Conservation (phyloP, 2,888 invertebrate genomes). For the Orthosia cruda region DNA sequence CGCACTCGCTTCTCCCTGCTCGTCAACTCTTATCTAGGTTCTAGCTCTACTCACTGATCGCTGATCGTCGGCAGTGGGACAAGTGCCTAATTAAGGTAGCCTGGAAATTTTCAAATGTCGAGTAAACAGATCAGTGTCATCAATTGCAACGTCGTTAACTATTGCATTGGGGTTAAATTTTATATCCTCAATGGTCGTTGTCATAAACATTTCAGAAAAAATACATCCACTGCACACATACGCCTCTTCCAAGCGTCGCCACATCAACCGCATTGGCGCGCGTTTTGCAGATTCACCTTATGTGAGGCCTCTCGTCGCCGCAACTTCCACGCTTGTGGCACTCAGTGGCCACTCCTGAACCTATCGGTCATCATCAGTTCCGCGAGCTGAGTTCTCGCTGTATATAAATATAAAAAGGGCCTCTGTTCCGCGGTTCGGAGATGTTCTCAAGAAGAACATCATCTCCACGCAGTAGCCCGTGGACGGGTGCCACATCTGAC, state of each 20-base stretch:
- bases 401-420: too few species aligned
- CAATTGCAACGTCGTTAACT: background rate
- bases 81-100: background rate
- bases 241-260: too few species aligned
- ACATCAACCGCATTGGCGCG: too few species aligned
- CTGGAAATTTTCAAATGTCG: background rate
- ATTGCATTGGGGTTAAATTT: background rate
- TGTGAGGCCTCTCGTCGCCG: too few species aligned
- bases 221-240: background rate
- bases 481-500: constrained; percentile 78
- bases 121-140: background rate
- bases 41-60: too few species aligned
- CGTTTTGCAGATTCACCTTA: background rate
- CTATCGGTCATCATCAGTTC: background rate
- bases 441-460: constrained; percentile 72
- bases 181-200: background rate
- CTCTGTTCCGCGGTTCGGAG: constrained; percentile 72
- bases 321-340: background rate
- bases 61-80: too few species aligned
- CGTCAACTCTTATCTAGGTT: too few species aligned
- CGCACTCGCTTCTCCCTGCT: too few species aligned
- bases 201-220: background rate
- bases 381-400: too few species aligned
- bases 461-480: constrained; percentile 83
- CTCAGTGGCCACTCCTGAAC: background rate